Evolutionary conservation across 2,113 vertebrate genomes (phyloP).

Genomic region (Okapia johnstoni): DNA sequence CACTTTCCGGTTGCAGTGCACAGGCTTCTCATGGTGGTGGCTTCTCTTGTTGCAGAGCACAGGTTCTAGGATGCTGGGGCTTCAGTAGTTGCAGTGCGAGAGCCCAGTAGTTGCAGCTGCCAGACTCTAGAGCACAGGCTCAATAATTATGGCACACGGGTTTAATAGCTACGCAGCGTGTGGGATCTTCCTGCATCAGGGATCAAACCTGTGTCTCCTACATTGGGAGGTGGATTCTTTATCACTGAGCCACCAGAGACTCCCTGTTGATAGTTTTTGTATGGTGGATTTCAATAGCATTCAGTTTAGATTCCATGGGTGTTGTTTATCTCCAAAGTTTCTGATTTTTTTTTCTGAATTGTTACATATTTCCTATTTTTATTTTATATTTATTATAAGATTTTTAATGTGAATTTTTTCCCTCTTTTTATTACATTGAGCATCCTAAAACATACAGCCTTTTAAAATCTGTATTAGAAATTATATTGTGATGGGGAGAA

Average conservation of each 20-base stretch:
- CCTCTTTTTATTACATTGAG: background rate
- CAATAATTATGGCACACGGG: background rate
- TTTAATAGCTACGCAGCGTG: background rate
- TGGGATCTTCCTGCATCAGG: background rate
- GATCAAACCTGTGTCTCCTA: background rate
- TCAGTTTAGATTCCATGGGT: background rate
- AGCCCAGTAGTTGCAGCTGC: too few species aligned
- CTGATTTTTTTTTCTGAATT: background rate
- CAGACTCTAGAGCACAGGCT: background rate
- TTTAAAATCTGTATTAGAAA: background rate
- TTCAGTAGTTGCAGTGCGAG: background rate
- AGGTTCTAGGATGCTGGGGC: background rate
- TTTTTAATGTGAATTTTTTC: background rate
- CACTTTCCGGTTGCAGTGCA: accelerated
- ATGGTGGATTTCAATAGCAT: background rate
- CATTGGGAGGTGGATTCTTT: background rate
- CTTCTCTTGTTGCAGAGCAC: background rate
- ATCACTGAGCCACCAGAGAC: background rate
- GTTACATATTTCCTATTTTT: background rate
- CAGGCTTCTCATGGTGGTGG: accelerated
- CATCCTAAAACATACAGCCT: background rate
- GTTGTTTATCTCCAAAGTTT: background rate
- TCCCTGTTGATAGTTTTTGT: background rate
- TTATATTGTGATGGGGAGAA: background rate
- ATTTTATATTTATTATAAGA: background rate